Evolutionary conservation across 1,140 invertebrate species (phyloP).

Genomic region (Macrotrachela quadricornifera): DNA sequence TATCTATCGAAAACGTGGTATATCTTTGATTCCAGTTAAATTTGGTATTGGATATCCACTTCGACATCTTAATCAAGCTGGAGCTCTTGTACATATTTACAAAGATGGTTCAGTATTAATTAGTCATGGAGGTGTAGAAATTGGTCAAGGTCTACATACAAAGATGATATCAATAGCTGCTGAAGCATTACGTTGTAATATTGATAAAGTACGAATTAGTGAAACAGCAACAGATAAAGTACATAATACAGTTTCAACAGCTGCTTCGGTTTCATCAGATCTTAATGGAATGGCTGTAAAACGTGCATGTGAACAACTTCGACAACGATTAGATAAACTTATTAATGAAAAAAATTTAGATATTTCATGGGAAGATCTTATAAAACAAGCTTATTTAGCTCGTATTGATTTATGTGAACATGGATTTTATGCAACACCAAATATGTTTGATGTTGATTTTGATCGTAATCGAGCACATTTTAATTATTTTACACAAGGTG

Average conservation of each 20-base stretch:
- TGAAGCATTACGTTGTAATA: constrained; percentile 41
- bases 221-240: constrained; percentile 80
- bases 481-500: constrained; percentile 13
- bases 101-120: constrained; percentile 70
- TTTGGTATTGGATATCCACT: constrained; percentile 67
- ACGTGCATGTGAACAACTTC: constrained; percentile 5
- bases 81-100: constrained; percentile 68
- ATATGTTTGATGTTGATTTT: background rate
- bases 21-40: constrained; percentile 63
- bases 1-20: constrained; percentile 64
- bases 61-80: constrained; percentile 58
- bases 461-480: background rate
- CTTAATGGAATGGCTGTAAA: constrained; percentile 75
- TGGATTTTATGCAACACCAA: background rate
- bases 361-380: constrained; percentile 7
- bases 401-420: background rate
- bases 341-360: background rate
- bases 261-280: constrained; percentile 71
- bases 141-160: constrained; percentile 83
- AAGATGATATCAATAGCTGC: constrained; percentile 62
- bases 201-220: constrained; percentile 55
- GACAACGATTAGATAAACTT: constrained; percentile 2
- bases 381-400: background rate
- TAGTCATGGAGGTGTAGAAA: constrained; percentile 78
- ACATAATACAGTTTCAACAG: constrained; percentile 73